Evolutionary conservation across 2,113 vertebrate genomes (phyloP).

Genomic region (Notiomystis cincta): DNA sequence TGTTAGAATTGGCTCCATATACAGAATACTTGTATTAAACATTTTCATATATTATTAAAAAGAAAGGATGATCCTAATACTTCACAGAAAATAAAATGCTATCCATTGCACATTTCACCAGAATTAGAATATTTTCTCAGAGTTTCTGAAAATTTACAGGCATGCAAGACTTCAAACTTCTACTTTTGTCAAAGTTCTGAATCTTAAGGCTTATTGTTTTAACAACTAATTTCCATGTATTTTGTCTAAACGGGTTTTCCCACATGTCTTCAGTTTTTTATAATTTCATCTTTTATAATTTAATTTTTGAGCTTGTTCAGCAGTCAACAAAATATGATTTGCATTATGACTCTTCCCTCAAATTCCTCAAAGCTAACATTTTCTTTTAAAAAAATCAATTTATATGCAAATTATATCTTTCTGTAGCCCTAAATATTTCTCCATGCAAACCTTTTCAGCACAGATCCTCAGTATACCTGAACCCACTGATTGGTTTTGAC

Average conservation of each 20-base stretch:
- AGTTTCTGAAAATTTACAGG: not conserved
- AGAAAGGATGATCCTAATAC: not conserved
- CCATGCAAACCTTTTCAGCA: not conserved
- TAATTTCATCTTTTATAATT: not conserved
- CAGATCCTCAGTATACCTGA: not conserved
- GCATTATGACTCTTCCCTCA: not conserved
- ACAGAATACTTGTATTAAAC: not conserved
- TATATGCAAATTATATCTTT: constrained; percentile 29
- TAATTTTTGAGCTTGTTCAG: not conserved
- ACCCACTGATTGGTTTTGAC: not conserved
- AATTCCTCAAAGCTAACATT: not conserved
- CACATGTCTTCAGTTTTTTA: not conserved
- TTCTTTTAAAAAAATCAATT: constrained; percentile 13
- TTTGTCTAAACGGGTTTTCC: not conserved
- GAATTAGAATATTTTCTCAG: not conserved
- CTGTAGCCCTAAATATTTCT: not conserved
- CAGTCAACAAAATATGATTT: not conserved
- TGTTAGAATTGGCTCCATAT: not conserved
- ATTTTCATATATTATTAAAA: not conserved
- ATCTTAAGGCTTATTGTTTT: not conserved
- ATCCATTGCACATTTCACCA: not conserved
- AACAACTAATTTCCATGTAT: not conserved
- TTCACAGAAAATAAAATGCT: not conserved
- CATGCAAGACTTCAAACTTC: not conserved
- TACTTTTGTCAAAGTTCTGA: not conserved